Conservation (phyloP, 2,888 invertebrate species). For the Doris montereyensis region DNA sequence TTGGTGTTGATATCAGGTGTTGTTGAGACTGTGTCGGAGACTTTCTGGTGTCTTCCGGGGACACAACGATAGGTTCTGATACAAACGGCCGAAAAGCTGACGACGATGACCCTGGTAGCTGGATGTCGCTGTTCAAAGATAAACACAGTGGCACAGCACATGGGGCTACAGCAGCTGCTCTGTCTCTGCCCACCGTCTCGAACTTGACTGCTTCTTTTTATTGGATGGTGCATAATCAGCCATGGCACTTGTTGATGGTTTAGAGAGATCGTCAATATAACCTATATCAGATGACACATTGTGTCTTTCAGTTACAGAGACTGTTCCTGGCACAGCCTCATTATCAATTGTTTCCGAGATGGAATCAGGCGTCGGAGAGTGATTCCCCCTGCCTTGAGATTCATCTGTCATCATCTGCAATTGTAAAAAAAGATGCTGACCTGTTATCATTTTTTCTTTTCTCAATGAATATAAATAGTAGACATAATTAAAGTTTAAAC, state of each 20-base stretch:
- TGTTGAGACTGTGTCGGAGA: constrained; percentile 11
- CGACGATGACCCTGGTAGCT: constrained; percentile 22
- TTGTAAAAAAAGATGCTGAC: no score
- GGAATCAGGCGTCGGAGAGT: background rate
- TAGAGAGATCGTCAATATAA: background rate
- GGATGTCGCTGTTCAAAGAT: constrained; percentile 24
- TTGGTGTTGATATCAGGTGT: constrained; percentile 10
- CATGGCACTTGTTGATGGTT: no score
- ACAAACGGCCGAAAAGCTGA: constrained; percentile 42
- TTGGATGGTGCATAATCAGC: no score
- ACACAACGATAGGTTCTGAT: constrained; percentile 9
- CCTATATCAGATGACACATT: background rate
- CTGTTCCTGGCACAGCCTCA: background rate
- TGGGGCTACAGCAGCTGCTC: no score
- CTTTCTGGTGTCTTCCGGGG: constrained; percentile 19
- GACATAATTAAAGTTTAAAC: no score
- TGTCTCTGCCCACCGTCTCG: no score
- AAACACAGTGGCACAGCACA: no score
- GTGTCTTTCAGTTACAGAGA: background rate
- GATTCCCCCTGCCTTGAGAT: background rate
- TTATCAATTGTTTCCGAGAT: background rate
- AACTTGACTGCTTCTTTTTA: no score
- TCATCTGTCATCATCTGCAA: no score
- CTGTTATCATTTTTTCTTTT: no score
- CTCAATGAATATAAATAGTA: no score